Conservation (phyloP, 2,113 vertebrate genomes). For the Tympanuchus pallidicinctus region DNA sequence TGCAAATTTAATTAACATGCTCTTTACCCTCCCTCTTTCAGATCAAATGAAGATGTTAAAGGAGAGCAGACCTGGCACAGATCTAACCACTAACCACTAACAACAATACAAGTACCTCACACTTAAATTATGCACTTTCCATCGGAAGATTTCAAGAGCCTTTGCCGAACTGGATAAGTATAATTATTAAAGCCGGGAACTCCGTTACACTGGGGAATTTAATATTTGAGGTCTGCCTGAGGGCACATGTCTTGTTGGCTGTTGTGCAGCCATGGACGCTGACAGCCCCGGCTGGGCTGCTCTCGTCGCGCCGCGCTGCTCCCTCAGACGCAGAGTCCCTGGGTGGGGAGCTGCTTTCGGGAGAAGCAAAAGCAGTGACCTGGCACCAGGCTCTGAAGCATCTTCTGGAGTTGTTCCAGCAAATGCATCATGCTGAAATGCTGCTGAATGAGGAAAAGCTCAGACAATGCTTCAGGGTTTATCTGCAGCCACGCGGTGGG, state of each 20-base stretch:
- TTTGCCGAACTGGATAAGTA: background rate
- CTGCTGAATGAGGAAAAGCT: background rate
- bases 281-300: background rate
- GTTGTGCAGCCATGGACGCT: conserved; percentile 23
- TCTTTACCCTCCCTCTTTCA: conserved; percentile 70
- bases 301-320: background rate
- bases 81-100: conserved; percentile 69
- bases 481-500: background rate
- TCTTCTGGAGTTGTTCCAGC: background rate
- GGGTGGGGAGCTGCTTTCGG: fast-evolving
- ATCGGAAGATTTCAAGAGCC: conserved; percentile 63
- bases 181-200: conserved; percentile 63
- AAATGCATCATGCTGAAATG: fast-evolving
- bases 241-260: conserved; percentile 55
- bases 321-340: background rate
- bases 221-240: conserved; percentile 50
- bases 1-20: conserved; percentile 75
- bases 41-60: conserved; percentile 73
- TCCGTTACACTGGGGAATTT: background rate
- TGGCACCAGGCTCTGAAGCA: background rate
- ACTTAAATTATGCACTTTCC: conserved; percentile 68
- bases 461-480: background rate
- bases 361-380: background rate
- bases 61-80: conserved; percentile 59
- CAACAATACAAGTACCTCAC: conserved; percentile 68